These are phyloP conservation scores for Tillus elongatus DNA, from an alignment of 2,888 invertebrate genomes.

Conservation along the genomic window DNA sequence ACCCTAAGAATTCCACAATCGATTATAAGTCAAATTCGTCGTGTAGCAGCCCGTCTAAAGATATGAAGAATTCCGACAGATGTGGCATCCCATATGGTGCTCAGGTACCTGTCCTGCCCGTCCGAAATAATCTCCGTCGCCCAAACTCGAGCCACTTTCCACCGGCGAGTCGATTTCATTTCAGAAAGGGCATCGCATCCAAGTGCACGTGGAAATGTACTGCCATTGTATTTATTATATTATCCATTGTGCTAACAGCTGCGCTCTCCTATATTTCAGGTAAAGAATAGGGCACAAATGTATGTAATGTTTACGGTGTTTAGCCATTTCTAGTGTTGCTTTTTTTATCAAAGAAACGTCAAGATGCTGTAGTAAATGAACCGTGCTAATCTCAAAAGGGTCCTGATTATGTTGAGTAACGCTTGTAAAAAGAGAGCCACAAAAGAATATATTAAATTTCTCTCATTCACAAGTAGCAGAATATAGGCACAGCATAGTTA, in stretches of 20 bases:
- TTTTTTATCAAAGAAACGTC: too few relatives aligned
- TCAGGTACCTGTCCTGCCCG: conserved; percentile 62
- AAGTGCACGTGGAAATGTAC: conserved; percentile 89
- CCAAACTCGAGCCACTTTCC: conserved; percentile 66
- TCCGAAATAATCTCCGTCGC: conserved; percentile 60
- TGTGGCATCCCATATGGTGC: conserved; percentile 36
- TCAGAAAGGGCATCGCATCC: conserved; percentile 76
- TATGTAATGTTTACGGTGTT: too few relatives aligned
- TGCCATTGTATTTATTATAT: conserved; percentile 77
- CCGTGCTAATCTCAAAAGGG: too few relatives aligned
- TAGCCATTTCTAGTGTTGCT: too few relatives aligned
- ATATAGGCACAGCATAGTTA: too few relatives aligned
- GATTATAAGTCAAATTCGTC: conserved; percentile 78
- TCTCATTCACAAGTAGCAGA: too few relatives aligned
- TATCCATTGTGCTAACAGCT: conserved; percentile 73
- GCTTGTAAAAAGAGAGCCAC: too few relatives aligned
- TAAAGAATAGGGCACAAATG: too few relatives aligned
- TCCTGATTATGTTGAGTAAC: too few relatives aligned
- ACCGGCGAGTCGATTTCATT: conserved; percentile 69
- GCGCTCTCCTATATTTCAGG: conserved; percentile 83
- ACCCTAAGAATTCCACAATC: conserved; percentile 73
- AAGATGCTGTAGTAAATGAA: not conserved
- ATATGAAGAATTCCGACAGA: conserved; percentile 52
- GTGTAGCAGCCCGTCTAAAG: conserved; percentile 80
- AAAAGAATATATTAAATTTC: too few relatives aligned